Evolutionary conservation across 1,140 invertebrate species (phyloP).

Genomic region (Teleopsis dalmanni): DNA sequence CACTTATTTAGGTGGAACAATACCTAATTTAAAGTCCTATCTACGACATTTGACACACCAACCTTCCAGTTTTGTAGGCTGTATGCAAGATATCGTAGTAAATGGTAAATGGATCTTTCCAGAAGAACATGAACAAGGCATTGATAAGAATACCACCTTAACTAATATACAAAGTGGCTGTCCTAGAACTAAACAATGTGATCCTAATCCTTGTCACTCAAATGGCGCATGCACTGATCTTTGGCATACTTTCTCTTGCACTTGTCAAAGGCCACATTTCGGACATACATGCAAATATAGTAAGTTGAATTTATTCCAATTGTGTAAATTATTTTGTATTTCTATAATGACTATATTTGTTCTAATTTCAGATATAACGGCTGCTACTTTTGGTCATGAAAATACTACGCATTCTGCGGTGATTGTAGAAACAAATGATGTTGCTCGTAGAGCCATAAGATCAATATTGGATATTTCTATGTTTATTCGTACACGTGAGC

Average conservation of each 20-base stretch:
- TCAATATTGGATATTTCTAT: conserved; percentile 83
- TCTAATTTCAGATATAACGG: conserved; percentile 61
- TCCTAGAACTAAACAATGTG: conserved; percentile 69
- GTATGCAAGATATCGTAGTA: conserved; percentile 82
- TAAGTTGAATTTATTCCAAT: conserved; percentile 43
- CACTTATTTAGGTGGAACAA: conserved; percentile 71
- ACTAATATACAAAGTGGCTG: conserved; percentile 63
- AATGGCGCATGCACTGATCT: conserved; percentile 80
- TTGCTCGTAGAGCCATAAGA: conserved; percentile 60
- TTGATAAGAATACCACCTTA: conserved; percentile 29
- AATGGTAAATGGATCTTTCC: conserved; percentile 68
- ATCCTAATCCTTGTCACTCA: conserved; percentile 77
- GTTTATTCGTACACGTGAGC: conserved; percentile 80
- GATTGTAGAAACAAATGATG: conserved; percentile 63
- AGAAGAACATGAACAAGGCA: conserved; percentile 22
- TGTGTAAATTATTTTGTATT: neutral
- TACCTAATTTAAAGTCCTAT: conserved; percentile 49
- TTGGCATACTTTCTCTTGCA: conserved; percentile 81
- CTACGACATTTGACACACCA: conserved; percentile 60
- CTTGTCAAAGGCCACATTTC: conserved; percentile 77
- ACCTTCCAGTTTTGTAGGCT: conserved; percentile 76
- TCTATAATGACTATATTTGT: neutral
- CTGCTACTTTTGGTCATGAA: conserved; percentile 86
- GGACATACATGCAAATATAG: conserved; percentile 82
- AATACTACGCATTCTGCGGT: conserved; percentile 63